Percentiles rank a stretch among this genome's conserved stretches.
phyloP scores from a whole-genome alignment of 2,113 vertebrate genomes.

The Paracanthobrama guichenoti region DNA sequence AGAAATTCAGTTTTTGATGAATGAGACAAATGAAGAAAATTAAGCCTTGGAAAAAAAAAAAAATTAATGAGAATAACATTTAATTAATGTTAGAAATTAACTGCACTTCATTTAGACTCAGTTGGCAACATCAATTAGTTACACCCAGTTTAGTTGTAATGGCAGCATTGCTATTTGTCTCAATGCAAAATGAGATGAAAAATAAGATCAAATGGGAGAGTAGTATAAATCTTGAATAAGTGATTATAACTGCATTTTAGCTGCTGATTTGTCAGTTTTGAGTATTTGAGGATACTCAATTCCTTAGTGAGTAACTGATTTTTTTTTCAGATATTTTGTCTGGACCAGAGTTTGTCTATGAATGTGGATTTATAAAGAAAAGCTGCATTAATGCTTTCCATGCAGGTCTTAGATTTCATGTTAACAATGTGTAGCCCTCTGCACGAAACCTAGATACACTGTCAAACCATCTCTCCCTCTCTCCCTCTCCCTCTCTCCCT shows the following conservation, averaged over 20 bases:
- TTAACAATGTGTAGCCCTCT: slow-evolving; percentile 32
- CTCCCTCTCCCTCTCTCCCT: too few relatives aligned
- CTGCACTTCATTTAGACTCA: slow-evolving; percentile 20
- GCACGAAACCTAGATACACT: slow-evolving; percentile 46
- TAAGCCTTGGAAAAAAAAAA: background rate
- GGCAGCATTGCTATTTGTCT: slow-evolving; percentile 20
- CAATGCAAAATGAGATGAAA: background rate
- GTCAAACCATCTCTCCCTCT: slow-evolving; percentile 30
- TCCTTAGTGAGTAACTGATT: background rate
- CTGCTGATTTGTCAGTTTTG: background rate
- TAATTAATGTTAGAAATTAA: slow-evolving; percentile 37
- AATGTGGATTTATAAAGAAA: slow-evolving; percentile 27
- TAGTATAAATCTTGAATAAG: background rate
- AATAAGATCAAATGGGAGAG: slow-evolving; percentile 21
- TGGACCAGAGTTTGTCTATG: background rate
- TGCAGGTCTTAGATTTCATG: slow-evolving; percentile 35
- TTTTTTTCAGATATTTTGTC: background rate
- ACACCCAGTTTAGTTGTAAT: slow-evolving; percentile 37
- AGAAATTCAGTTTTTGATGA: slow-evolving; percentile 24
- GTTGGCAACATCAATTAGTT: slow-evolving; percentile 36
- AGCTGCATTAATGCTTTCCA: slow-evolving; percentile 32
- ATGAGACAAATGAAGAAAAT: slow-evolving; percentile 39
- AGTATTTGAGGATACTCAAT: background rate
- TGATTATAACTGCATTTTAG: background rate
- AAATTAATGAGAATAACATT: slow-evolving; percentile 38